phyloP scores from a whole-genome alignment of 1,140 invertebrate species.

The Lanistes nyassanus region DNA sequence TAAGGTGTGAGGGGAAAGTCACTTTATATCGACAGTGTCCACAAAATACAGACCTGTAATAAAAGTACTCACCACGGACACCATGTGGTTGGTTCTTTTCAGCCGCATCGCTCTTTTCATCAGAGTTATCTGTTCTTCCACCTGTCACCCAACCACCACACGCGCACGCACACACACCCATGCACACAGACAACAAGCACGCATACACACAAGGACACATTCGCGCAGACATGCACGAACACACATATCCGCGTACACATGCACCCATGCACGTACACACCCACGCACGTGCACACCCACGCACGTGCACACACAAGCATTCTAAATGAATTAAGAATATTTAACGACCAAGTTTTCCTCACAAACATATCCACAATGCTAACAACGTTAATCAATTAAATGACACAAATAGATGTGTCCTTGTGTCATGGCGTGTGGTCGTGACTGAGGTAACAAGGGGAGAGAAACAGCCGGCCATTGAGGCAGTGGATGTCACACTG shows the following conservation, averaged over 20 bases:
- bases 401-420: no score
- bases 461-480: no score
- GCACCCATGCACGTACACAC: not conserved
- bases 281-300: not conserved
- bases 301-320: conserved; percentile 4
- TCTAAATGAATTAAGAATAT: no score
- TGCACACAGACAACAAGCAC: not conserved
- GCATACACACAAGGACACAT: not conserved
- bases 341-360: no score
- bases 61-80: conserved; percentile 43
- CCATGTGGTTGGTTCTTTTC: conserved; percentile 34
- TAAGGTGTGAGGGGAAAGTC: no score
- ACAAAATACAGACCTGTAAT: no score
- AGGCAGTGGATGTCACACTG: no score
- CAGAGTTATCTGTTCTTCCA: conserved; percentile 32
- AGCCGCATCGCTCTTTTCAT: conserved; percentile 38
- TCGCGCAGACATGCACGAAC: not conserved
- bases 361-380: no score
- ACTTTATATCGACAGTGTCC: no score
- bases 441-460: no score
- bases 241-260: not conserved
- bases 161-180: not conserved
- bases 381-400: no score
- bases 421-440: no score
- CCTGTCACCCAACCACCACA: conserved; percentile 15